A percentile compares a stretch with the other conserved stretches of the same genome.
phyloP scores from a whole-genome alignment of 2,888 invertebrate species.

The Drosophila ustulata region DNA sequence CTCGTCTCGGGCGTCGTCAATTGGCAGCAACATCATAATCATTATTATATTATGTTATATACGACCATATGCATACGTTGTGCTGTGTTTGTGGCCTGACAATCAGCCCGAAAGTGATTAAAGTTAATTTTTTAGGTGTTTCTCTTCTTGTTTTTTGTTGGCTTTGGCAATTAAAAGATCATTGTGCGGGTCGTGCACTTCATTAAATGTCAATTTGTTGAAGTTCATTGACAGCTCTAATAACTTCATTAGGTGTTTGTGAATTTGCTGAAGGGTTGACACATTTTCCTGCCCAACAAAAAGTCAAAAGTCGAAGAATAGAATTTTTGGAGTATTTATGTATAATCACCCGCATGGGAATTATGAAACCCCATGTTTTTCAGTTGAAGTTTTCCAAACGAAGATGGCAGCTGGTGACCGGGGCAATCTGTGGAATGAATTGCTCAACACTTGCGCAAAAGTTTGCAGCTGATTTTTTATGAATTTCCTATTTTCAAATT shows the following conservation, averaged over 20 bases:
- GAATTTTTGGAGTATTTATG: neutral
- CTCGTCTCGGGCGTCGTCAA: slow-evolving; percentile 44
- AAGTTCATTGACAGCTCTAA: slow-evolving; percentile 75
- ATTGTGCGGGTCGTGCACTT: slow-evolving; percentile 76
- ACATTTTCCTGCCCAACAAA: neutral
- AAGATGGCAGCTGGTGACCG: slow-evolving; percentile 1
- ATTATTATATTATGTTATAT: slow-evolving; percentile 25
- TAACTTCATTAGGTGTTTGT: slow-evolving; percentile 72
- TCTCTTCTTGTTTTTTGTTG: neutral
- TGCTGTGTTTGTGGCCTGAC: slow-evolving; percentile 19
- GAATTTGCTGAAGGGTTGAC: slow-evolving; percentile 45
- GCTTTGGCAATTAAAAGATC: slow-evolving; percentile 71
- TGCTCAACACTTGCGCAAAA: slow-evolving; percentile 37
- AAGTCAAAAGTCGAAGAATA: slow-evolving; percentile 5
- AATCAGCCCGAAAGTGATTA: slow-evolving; percentile 61
- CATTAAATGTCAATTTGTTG: slow-evolving; percentile 79
- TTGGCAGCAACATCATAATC: slow-evolving; percentile 63
- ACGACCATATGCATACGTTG: neutral
- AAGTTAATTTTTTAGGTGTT: slow-evolving; percentile 69
- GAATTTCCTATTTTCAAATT: slow-evolving; percentile 43
- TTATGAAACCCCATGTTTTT: slow-evolving; percentile 27
- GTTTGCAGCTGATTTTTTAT: slow-evolving; percentile 66
- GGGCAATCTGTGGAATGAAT: slow-evolving; percentile 37
- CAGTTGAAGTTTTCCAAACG: slow-evolving; percentile 21
- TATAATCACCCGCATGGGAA: slow-evolving; percentile 48